phyloP scores from a whole-genome alignment of 2,797 vertebrate genomes.

The Emydoidea blandingii region DNA sequence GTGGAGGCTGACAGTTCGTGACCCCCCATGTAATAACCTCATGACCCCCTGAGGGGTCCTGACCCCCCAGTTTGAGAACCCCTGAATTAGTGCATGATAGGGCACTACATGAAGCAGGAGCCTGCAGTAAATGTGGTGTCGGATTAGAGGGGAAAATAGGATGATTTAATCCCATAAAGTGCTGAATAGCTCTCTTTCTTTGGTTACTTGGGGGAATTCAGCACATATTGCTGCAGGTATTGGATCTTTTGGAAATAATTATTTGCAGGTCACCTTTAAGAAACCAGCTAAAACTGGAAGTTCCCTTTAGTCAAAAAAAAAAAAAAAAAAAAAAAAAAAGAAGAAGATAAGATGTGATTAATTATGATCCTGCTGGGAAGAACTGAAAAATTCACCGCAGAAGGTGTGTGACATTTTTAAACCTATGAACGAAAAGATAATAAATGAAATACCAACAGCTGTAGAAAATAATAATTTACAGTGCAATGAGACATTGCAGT shows the following conservation, averaged over 20 bases:
- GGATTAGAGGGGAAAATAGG: fast-evolving
- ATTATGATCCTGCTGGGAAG: not conserved
- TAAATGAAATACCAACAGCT: conserved; percentile 31
- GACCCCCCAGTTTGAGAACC: too few relatives aligned
- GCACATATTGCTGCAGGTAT: not conserved
- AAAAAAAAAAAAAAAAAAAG: not conserved
- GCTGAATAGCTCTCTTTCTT: not conserved
- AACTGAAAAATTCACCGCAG: not conserved
- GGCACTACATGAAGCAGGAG: not conserved
- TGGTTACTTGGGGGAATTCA: not conserved
- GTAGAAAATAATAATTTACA: conserved; percentile 49
- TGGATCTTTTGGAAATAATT: not conserved
- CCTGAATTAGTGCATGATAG: not conserved
- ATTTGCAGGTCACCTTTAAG: not conserved
- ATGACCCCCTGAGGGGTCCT: too few relatives aligned
- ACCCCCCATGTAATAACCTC: too few relatives aligned
- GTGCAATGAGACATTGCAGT: conserved; percentile 19
- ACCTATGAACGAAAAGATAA: conserved; percentile 27
- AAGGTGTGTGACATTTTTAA: conserved; percentile 42
- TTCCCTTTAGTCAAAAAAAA: not conserved
- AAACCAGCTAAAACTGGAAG: conserved; percentile 24
- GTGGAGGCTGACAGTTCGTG: too few relatives aligned
- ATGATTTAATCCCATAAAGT: not conserved
- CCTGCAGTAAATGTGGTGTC: not conserved
- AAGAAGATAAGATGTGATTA: not conserved